phyloP scores from a whole-genome alignment of 2,113 vertebrate genomes.

The Hyla sarda region DNA sequence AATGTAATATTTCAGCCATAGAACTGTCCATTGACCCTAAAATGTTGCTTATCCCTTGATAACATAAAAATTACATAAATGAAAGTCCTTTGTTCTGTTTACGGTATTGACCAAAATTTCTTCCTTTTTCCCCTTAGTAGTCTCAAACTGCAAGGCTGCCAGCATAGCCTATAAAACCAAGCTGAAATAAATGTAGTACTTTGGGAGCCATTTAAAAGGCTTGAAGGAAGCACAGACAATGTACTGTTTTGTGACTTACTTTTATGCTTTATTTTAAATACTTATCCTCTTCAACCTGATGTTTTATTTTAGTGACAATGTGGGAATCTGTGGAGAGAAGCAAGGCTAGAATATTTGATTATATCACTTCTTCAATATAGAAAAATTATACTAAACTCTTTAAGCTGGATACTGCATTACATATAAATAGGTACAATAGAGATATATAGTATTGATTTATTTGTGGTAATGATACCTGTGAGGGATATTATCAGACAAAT shows the following conservation, averaged over 20 bases:
- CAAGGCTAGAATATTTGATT: neutral
- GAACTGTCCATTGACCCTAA: neutral
- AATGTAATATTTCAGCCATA: conserved; percentile 6
- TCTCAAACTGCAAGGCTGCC: conserved; percentile 14
- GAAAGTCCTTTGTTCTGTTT: neutral
- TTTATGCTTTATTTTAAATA: conserved; percentile 22
- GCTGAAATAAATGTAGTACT: conserved; percentile 18
- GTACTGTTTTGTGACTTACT: conserved; percentile 21
- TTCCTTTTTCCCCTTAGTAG: neutral
- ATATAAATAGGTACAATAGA: neutral
- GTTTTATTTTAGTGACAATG: conserved; percentile 1
- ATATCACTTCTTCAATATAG: neutral
- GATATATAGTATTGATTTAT: neutral
- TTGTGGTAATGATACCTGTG: neutral
- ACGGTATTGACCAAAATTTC: neutral
- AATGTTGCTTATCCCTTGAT: neutral
- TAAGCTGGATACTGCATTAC: neutral
- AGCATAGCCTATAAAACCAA: conserved; percentile 9
- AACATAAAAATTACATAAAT: conserved; percentile 18
- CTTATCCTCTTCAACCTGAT: conserved; percentile 4
- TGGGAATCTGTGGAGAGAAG: conserved; percentile 4
- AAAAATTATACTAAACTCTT: neutral
- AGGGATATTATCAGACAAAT: neutral
- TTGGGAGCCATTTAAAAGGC: conserved; percentile 19
- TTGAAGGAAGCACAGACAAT: conserved; percentile 8